Percentiles rank a stretch among this genome's conserved stretches.
Evolutionary conservation across 2,797 vertebrate species (phyloP).

Genomic region (Eospalax fontanierii): DNA sequence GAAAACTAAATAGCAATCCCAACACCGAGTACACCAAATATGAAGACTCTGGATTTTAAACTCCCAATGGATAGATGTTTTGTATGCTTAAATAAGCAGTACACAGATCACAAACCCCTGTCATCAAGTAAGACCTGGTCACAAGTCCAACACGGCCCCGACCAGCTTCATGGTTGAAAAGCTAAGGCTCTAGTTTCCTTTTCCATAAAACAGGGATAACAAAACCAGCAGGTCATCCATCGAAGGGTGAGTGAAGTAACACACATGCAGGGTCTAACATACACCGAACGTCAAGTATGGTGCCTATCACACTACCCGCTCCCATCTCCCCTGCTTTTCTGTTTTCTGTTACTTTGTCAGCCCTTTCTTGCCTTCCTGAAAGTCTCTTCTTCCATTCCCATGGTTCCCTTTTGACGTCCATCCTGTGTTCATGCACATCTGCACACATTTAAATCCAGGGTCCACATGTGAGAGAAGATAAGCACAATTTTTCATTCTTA

Average conservation of each 20-base stretch:
- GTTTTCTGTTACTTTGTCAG: background rate
- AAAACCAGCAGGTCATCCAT: background rate
- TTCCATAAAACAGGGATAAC: background rate
- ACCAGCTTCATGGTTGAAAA: background rate
- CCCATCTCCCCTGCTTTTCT: too few species aligned
- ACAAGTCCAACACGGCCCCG: background rate
- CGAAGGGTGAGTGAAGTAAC: background rate
- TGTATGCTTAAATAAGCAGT: background rate
- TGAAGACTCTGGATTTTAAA: background rate
- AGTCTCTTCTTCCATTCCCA: background rate
- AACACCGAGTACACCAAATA: accelerated
- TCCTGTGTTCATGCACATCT: too few species aligned
- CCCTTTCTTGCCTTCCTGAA: background rate
- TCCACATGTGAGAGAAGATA: background rate
- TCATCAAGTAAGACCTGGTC: background rate
- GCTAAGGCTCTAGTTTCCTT: background rate
- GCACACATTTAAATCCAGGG: too few species aligned
- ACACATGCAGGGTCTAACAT: background rate
- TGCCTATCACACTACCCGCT: background rate
- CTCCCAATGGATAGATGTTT: background rate
- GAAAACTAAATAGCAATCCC: background rate
- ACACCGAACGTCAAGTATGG: background rate
- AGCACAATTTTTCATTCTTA: background rate
- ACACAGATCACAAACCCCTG: background rate
- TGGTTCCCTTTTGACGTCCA: background rate